These are phyloP conservation scores for Cheilosia pagana DNA, from an alignment of 2,888 invertebrate species.

Conservation along the genomic window DNA sequence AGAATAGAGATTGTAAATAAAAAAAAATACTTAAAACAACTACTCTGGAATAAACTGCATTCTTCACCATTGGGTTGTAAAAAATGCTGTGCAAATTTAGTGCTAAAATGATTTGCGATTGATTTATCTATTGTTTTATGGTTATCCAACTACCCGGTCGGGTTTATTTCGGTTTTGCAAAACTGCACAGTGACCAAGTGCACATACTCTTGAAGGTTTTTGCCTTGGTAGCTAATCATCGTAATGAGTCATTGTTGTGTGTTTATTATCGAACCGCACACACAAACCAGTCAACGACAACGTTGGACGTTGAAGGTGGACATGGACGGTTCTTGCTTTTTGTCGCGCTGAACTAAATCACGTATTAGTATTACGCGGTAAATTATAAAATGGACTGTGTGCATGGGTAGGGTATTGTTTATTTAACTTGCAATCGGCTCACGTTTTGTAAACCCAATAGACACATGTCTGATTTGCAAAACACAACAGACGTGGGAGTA, in stretches of 20 bases:
- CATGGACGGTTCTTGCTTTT: constrained; percentile 17
- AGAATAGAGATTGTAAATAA: constrained; percentile 24
- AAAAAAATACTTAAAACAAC: not conserved
- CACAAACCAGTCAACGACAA: constrained; percentile 2
- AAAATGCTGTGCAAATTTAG: not conserved
- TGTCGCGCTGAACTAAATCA: constrained; percentile 48
- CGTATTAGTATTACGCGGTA: constrained; percentile 43
- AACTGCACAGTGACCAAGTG: constrained; percentile 24
- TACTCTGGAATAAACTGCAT: constrained; percentile 4
- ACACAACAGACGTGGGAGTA: not conserved
- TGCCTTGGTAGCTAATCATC: constrained; percentile 66
- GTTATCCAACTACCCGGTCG: not conserved
- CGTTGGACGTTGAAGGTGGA: not conserved
- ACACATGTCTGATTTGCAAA: constrained; percentile 34
- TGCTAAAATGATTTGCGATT: constrained; percentile 1
- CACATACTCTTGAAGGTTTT: constrained; percentile 31
- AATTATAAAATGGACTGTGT: constrained; percentile 27
- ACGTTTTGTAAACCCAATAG: constrained; percentile 37
- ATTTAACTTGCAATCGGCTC: constrained; percentile 32
- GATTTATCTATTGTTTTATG: constrained; percentile 15
- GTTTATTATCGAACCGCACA: constrained; percentile 46
- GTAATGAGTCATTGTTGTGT: constrained; percentile 61
- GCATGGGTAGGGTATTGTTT: not conserved
- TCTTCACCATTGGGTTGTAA: not conserved
- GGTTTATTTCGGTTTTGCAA: not conserved